These are phyloP conservation scores for Drosophila mimica DNA, from an alignment of 2,888 invertebrate species.

Conservation along the genomic window DNA sequence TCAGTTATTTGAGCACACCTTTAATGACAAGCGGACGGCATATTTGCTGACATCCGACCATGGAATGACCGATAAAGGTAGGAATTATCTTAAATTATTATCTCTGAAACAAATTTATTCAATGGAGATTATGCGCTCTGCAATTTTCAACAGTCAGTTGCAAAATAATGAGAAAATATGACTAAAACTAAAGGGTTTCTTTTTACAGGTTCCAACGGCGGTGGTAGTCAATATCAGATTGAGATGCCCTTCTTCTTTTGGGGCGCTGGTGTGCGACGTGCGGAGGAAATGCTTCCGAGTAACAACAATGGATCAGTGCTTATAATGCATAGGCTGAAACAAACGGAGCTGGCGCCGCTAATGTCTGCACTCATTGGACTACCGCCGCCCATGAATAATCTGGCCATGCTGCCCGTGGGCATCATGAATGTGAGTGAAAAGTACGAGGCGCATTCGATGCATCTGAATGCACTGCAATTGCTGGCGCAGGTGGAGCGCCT, in stretches of 20 bases:
- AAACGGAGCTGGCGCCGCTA: constrained; percentile 96
- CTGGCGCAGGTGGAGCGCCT: constrained; percentile 86
- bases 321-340: constrained; percentile 89
- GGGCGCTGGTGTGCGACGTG: constrained; percentile 92
- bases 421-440: constrained; percentile 67
- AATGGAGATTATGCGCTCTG: no score
- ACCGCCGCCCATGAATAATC: constrained; percentile 93
- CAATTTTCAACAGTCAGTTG: no score
- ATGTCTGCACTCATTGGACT: constrained; percentile 94
- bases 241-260: constrained; percentile 96
- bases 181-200: no score
- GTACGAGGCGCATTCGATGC: constrained; percentile 87
- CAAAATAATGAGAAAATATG: no score
- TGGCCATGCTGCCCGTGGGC: constrained; percentile 78
- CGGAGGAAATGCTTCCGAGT: constrained; percentile 34
- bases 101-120: neutral
- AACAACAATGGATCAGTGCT: constrained; percentile 44
- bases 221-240: constrained; percentile 94
- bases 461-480: constrained; percentile 92
- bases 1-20: constrained; percentile 89
- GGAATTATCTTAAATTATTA: neutral
- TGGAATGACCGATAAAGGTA: constrained; percentile 99
- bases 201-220: constrained; percentile 93
- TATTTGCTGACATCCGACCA: constrained; percentile 98
- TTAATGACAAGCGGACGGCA: constrained; percentile 91